These are phyloP conservation scores for Leptinotarsa juncta DNA, from an alignment of 2,888 invertebrate species.

Conservation along the genomic window DNA sequence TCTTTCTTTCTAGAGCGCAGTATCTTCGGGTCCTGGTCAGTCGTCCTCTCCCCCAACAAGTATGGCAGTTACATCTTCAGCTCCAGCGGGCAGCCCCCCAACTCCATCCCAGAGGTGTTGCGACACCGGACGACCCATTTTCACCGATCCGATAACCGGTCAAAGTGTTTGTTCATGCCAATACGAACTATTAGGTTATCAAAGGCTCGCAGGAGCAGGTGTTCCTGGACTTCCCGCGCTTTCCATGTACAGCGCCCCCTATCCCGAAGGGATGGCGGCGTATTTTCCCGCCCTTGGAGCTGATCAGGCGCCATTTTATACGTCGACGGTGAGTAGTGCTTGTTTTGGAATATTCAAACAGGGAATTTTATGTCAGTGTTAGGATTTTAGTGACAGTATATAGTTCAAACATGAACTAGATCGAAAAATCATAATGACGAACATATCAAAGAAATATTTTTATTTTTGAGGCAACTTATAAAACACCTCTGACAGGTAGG, in stretches of 20 bases:
- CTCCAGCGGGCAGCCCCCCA: slow-evolving; percentile 67
- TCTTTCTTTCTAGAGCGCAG: slow-evolving; percentile 62
- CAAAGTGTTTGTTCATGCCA: slow-evolving; percentile 92
- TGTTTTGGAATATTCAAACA: no score
- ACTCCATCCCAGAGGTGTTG: slow-evolving; percentile 76
- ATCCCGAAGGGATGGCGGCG: slow-evolving; percentile 86
- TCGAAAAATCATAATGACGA: no score
- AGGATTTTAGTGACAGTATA: no score
- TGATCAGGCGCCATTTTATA: slow-evolving; percentile 88
- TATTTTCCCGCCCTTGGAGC: slow-evolving; percentile 87
- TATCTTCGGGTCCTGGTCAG: slow-evolving; percentile 67
- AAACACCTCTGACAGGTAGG: no score
- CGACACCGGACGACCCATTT: slow-evolving; percentile 91
- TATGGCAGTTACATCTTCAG: slow-evolving; percentile 65
- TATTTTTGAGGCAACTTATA: no score
- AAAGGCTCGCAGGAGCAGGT: slow-evolving; percentile 74
- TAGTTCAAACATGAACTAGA: no score
- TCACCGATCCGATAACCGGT: slow-evolving; percentile 89
- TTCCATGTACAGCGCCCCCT: slow-evolving; percentile 84
- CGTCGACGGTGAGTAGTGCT: slow-evolving; percentile 79
- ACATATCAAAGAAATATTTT: no score
- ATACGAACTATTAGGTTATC: slow-evolving; percentile 88
- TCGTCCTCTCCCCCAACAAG: slow-evolving; percentile 57
- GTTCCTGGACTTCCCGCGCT: slow-evolving; percentile 79
- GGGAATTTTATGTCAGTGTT: no score